A percentile compares a stretch with the other conserved stretches of the same genome.
phyloP scores from a whole-genome alignment of 2,797 vertebrate genomes.

The Emys orbicularis region DNA sequence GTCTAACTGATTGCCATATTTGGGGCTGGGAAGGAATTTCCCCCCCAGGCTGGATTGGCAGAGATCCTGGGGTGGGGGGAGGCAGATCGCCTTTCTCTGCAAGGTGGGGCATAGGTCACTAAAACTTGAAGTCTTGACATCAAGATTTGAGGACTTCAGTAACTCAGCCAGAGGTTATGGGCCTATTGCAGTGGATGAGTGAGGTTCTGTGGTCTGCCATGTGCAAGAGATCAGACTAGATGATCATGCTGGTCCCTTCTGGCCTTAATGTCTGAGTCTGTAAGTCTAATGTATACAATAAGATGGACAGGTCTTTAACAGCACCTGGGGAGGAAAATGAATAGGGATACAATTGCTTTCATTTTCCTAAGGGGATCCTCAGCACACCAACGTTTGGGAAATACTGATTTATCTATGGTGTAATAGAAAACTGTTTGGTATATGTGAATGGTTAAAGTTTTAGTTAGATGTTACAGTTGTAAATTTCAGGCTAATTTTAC shows the following conservation, averaged over 20 bases:
- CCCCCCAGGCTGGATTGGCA: no score
- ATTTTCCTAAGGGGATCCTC: neutral
- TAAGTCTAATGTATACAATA: accelerated
- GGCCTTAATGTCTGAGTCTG: neutral
- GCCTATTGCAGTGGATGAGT: neutral
- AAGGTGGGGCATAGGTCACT: no score
- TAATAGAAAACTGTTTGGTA: neutral
- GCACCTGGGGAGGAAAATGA: accelerated
- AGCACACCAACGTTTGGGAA: neutral
- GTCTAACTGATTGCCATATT: no score
- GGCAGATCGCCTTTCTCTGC: no score
- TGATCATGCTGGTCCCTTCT: neutral
- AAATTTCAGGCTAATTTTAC: neutral
- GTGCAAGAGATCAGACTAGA: neutral
- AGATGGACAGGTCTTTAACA: neutral
- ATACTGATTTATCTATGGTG: neutral
- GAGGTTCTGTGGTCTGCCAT: neutral
- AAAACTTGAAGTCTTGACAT: no score
- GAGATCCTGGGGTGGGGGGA: no score
- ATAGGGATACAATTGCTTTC: neutral
- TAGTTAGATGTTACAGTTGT: neutral
- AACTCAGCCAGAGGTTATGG: neutral
- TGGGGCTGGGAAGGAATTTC: no score
- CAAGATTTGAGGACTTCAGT: no score
- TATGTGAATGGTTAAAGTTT: neutral